These are phyloP conservation scores for Sphaeramia orbicularis DNA, from an alignment of 2,797 vertebrate species.

Conservation along the genomic window DNA sequence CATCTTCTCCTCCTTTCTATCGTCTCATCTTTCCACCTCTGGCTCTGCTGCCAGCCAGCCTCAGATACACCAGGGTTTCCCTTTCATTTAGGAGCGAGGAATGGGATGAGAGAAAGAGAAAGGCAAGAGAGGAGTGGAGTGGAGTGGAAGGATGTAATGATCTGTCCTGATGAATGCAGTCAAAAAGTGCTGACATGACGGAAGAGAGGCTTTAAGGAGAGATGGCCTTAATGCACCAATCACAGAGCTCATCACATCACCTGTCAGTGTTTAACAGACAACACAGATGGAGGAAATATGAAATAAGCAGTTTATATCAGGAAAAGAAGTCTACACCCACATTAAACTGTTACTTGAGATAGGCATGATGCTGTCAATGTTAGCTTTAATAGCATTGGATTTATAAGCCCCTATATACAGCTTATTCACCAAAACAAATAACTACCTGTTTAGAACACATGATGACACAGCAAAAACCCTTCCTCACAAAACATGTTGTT, in stretches of 20 bases:
- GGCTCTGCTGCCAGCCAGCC: constrained; percentile 71
- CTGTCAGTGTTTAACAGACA: constrained; percentile 47
- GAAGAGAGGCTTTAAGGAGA: constrained; percentile 55
- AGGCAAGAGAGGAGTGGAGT: constrained; percentile 52
- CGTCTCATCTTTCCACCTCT: constrained; percentile 78
- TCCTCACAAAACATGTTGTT: no score
- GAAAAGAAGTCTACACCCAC: no score
- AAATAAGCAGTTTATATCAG: no score
- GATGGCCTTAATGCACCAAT: constrained; percentile 66
- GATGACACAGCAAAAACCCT: no score
- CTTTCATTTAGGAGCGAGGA: constrained; percentile 77
- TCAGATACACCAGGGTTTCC: constrained; percentile 77
- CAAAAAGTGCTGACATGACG: constrained; percentile 78
- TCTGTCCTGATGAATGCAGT: constrained; percentile 83
- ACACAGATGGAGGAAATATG: constrained; percentile 24
- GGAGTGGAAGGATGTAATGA: constrained; percentile 79
- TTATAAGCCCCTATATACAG: no score
- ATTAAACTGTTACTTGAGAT: no score
- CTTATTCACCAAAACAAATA: no score
- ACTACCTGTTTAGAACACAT: no score
- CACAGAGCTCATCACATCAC: constrained; percentile 51
- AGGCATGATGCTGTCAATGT: no score
- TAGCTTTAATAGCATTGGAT: no score
- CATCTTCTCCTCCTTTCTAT: constrained; percentile 51
- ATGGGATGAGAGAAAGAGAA: constrained; percentile 65